Evolutionary conservation across 2,113 vertebrate genomes (phyloP).

Genomic region (Cheilinus undulatus): DNA sequence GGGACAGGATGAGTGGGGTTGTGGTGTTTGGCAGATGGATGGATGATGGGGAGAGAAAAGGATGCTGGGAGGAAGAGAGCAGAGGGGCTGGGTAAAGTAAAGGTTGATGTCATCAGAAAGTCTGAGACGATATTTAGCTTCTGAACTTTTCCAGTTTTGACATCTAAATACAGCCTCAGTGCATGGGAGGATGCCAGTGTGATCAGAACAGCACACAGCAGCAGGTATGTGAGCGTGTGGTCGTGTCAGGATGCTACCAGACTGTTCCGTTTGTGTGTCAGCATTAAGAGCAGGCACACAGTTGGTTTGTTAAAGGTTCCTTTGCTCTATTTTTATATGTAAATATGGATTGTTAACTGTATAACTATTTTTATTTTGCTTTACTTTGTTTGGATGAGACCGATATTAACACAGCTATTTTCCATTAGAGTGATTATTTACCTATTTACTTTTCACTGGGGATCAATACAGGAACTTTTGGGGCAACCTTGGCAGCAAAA

Average conservation of each 20-base stretch:
- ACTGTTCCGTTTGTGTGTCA: conserved; percentile 16
- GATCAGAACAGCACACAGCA: conserved; percentile 13
- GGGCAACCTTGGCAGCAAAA: conserved; percentile 23
- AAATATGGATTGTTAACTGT: conserved; percentile 77
- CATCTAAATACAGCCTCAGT: not conserved
- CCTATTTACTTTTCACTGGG: conserved; percentile 43
- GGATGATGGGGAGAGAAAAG: conserved; percentile 31
- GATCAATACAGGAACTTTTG: conserved; percentile 43
- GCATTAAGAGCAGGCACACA: conserved; percentile 53
- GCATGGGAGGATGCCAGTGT: not conserved
- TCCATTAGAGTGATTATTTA: conserved; percentile 57
- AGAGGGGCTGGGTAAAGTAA: not conserved
- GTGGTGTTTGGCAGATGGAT: conserved; percentile 64
- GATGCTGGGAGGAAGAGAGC: conserved; percentile 21
- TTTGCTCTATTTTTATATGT: conserved; percentile 89
- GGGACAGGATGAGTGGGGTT: conserved; percentile 51
- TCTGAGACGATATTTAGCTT: not conserved
- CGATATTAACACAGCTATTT: conserved; percentile 57
- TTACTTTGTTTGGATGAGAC: conserved; percentile 63
- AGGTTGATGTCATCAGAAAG: conserved; percentile 27
- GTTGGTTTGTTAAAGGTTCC: conserved; percentile 77
- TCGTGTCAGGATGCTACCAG: not conserved
- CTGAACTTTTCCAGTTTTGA: not conserved
- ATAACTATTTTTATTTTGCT: conserved; percentile 77
- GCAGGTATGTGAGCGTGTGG: conserved; percentile 9